phyloP scores from a whole-genome alignment of 2,888 invertebrate genomes.

The Rhogogaster chlorosoma region DNA sequence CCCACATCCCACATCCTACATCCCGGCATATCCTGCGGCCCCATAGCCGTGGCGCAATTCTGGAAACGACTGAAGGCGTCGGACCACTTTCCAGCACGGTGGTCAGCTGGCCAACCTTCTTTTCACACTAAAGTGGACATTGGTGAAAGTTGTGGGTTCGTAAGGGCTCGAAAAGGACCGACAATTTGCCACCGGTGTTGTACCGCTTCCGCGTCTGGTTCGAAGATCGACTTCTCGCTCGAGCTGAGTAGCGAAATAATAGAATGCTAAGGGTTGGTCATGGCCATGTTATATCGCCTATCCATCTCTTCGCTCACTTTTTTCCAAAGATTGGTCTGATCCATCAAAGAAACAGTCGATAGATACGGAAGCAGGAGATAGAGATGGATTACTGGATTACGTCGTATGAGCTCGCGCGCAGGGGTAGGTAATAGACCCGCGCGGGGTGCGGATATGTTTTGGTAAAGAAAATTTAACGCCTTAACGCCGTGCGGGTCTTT shows the following conservation, averaged over 20 bases:
- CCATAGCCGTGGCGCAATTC: constrained; percentile 41
- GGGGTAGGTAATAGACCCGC: neutral
- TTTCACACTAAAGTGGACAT: constrained; percentile 41
- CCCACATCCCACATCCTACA: neutral
- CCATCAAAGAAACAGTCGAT: constrained; percentile 22
- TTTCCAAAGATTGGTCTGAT: neutral
- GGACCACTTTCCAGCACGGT: neutral
- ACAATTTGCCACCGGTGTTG: neutral
- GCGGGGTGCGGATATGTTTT: neutral
- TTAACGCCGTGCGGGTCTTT: constrained; percentile 51
- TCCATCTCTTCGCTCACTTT: constrained; percentile 8
- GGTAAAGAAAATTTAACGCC: constrained; percentile 37
- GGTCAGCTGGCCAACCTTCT: constrained; percentile 30
- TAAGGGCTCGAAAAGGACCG: constrained; percentile 9
- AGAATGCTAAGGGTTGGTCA: neutral
- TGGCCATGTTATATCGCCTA: neutral
- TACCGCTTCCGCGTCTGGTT: neutral
- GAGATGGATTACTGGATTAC: constrained; percentile 31
- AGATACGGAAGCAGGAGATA: neutral
- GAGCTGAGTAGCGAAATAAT: neutral
- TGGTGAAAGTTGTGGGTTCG: constrained; percentile 36
- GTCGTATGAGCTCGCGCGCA: neutral
- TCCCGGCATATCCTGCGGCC: neutral
- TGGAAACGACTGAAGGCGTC: constrained; percentile 28
- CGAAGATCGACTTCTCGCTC: neutral